phyloP scores from a whole-genome alignment of 30 jellyfish, hydroid and myxozoan species.

The Cassiopea andromeda region DNA sequence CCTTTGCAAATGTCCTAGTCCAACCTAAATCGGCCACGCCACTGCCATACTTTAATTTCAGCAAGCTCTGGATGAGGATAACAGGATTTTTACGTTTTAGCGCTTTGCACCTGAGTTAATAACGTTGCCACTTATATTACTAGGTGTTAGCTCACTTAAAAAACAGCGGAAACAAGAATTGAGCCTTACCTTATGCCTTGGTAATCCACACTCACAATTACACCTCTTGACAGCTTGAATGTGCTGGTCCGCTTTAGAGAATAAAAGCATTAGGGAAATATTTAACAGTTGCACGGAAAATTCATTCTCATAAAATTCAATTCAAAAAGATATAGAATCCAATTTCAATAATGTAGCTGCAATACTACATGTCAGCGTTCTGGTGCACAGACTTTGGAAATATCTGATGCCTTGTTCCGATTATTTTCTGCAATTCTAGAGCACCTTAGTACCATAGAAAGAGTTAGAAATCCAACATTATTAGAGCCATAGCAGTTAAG shows the following conservation, averaged over 20 bases:
- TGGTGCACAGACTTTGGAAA: too few species aligned
- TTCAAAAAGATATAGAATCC: neutral
- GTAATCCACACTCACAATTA: constrained; percentile 9
- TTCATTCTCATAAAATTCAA: neutral
- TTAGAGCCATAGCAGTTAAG: too few species aligned
- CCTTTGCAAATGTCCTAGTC: neutral
- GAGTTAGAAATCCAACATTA: too few species aligned
- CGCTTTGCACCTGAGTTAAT: neutral
- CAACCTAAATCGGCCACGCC: neutral
- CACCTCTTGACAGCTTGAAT: constrained; percentile 27
- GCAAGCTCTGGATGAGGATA: neutral
- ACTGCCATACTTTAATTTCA: neutral
- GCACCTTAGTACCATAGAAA: too few species aligned
- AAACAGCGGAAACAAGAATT: neutral
- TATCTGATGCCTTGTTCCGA: too few species aligned
- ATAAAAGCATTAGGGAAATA: neutral
- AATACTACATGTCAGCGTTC: too few species aligned
- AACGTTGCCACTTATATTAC: neutral
- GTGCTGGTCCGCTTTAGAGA: neutral
- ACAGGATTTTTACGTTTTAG: neutral
- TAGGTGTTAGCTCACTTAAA: neutral
- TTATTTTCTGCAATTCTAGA: too few species aligned
- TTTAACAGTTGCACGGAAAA: neutral
- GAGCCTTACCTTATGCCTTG: constrained; percentile 21
- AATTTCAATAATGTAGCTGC: too few species aligned